Evolutionary conservation across 2,113 vertebrate genomes (phyloP).

Genomic region (Mobula hypostoma): DNA sequence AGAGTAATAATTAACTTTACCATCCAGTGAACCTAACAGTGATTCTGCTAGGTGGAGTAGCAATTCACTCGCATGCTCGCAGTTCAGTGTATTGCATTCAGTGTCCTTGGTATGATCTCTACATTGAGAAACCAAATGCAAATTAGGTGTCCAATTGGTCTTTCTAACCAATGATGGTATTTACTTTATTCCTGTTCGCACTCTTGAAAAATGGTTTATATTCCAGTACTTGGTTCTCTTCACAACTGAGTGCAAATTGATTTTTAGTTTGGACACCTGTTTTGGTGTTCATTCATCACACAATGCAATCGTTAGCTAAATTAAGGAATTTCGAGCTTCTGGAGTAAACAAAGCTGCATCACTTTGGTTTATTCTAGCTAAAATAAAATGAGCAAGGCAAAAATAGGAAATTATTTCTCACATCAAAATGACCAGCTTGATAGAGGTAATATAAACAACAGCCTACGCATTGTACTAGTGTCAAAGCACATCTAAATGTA

Average conservation of each 20-base stretch:
- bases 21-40: no score
- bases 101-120: no score
- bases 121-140: no score
- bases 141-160: no score
- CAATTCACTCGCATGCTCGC: no score
- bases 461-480: background rate
- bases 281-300: background rate
- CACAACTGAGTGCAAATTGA: no score
- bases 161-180: no score
- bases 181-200: background rate
- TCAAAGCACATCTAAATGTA: background rate
- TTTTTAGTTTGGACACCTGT: background rate
- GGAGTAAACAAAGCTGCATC: background rate
- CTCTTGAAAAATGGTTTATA: background rate
- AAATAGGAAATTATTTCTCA: background rate
- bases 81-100: no score
- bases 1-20: no score
- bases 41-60: no score
- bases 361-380: background rate
- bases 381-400: background rate
- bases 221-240: background rate
- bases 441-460: background rate
- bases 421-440: background rate
- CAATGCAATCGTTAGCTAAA: constrained; percentile 5
- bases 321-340: background rate